Percentiles rank a stretch among this genome's conserved stretches.
phyloP scores from a whole-genome alignment of 2,797 vertebrate genomes.

The Harpagifer antarcticus region DNA sequence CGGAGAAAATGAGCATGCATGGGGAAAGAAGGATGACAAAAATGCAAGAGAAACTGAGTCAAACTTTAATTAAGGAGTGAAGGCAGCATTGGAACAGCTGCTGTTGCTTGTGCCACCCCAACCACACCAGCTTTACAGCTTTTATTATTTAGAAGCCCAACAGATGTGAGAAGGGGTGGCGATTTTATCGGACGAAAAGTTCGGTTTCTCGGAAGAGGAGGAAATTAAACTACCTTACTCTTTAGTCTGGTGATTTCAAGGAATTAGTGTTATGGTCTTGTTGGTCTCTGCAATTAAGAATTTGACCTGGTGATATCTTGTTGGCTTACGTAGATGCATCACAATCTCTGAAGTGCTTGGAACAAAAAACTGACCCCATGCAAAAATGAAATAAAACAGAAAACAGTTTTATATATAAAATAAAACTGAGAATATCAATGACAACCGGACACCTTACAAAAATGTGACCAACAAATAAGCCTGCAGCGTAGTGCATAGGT shows the following conservation, averaged over 20 bases:
- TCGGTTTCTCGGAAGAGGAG: conserved; percentile 65
- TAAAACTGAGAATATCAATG: background rate
- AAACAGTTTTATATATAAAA: conserved; percentile 7
- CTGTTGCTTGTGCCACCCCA: conserved; percentile 54
- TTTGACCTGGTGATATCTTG: conserved; percentile 30
- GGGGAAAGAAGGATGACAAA: conserved; percentile 54
- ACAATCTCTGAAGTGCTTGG: conserved; percentile 1
- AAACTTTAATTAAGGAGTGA: conserved; percentile 77
- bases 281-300: conserved; percentile 22
- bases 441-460: background rate
- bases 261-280: conserved; percentile 45
- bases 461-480: background rate
- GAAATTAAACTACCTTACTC: conserved; percentile 60
- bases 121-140: conserved; percentile 60
- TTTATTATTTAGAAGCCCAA: conserved; percentile 67
- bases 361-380: background rate
- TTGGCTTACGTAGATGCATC: background rate
- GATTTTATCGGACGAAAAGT: conserved; percentile 62
- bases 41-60: conserved; percentile 62
- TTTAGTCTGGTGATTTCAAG: conserved; percentile 43
- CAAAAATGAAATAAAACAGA: background rate
- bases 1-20: conserved; percentile 16
- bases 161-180: conserved; percentile 76
- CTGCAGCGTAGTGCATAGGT: background rate
- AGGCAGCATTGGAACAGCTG: conserved; percentile 68